phyloP scores from a whole-genome alignment of 2,113 vertebrate genomes.

The Motacilla alba region DNA sequence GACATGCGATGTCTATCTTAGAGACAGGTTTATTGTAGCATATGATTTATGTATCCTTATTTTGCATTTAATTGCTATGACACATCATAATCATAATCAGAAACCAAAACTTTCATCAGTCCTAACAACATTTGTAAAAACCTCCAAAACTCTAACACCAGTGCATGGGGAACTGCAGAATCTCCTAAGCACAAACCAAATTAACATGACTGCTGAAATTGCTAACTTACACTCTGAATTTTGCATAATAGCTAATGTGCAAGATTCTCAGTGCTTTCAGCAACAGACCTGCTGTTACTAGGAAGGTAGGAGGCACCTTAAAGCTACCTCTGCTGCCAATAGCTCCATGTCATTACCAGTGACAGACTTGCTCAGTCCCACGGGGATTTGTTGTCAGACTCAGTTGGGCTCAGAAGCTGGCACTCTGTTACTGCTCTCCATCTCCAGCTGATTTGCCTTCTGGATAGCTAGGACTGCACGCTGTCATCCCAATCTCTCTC shows the following conservation, averaged over 20 bases:
- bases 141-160: background rate
- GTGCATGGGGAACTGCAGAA: background rate
- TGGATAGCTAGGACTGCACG: background rate
- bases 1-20: background rate
- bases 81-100: constrained; percentile 7
- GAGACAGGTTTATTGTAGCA: background rate
- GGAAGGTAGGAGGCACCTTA: background rate
- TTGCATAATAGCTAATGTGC: background rate
- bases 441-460: constrained; percentile 39
- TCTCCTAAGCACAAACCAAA: background rate
- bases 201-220: background rate
- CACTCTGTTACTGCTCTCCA: background rate
- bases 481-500: background rate
- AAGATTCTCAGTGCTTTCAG: background rate
- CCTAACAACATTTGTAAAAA: background rate
- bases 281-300: background rate
- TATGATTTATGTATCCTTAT: background rate
- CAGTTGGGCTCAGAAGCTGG: constrained; percentile 4
- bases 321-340: background rate
- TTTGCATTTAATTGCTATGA: constrained; percentile 52
- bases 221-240: background rate
- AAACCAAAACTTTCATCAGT: constrained; percentile 28
- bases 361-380: background rate
- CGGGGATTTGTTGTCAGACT: constrained; percentile 34
- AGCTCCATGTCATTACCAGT: background rate